Evolutionary conservation across 2,888 invertebrate genomes (phyloP), one percentile per base, ranked within the genome.

Genomic region (Rapana venosa): DNA sequence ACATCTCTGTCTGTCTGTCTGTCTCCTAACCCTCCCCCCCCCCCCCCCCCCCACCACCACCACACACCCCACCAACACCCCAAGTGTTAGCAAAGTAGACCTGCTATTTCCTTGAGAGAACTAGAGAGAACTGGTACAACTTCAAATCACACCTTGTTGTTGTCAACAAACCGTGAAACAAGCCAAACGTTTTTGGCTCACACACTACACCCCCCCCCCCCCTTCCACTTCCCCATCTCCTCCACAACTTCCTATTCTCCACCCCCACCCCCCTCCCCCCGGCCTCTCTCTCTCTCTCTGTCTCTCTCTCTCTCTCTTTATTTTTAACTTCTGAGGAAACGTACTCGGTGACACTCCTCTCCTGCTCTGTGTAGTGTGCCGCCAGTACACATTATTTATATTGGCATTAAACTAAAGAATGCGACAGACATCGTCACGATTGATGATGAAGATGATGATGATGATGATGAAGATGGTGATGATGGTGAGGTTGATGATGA

Each of bases 401-500:
- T 61, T 20, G 20, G 20, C 22, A 61, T 61, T 15, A 58, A 58
- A 8, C 58, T 58, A 61, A 61, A 22, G 61, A 61, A 61, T 61
- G 22, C 61, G 1, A 15, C 61, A 15, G 20, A 61, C 61, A 1
- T 13, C 61, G 20, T n/a, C 4, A 32, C 56, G 26, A 81, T 47
- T 26, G 81, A 81, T 26, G n/a, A 47, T 30, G n/a, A 47, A 5
- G 85, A 85, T 35, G 85, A 85, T 85, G 85, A 85, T 85, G 85
- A 85, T 85, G 85, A 85, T 85, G 47, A 36, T 85, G 85, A 36
- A 56, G 85, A 36, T 85, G 85, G 32, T 85, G 85, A 36, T 85
- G 85, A 36, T 85, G 85, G 32, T 85, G 85, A 36, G 8, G 56
- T 56, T n/a, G 85, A 85, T n/a, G 85, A 36, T n/a, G 85, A 36